These are phyloP conservation scores for Drosophila aff. DNA, from an alignment of 1,140 invertebrate species.

Conservation along the genomic window DNA sequence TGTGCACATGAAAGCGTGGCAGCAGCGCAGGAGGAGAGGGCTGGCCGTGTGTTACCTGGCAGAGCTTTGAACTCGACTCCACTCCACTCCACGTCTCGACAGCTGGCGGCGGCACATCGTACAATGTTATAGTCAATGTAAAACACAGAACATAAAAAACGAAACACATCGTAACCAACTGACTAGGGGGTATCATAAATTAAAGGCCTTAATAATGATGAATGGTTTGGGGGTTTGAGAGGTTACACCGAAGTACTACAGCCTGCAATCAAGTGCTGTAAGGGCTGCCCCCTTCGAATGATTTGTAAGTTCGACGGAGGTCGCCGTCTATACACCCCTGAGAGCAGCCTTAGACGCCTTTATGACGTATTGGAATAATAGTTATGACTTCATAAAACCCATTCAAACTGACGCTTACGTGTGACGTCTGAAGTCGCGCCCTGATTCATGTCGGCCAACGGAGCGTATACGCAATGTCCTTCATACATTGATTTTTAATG, in stretches of 20 bases:
- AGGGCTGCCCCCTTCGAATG: constrained; percentile 27
- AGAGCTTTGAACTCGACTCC: constrained; percentile 68
- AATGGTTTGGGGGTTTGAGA: constrained; percentile 39
- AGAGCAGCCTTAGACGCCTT: constrained; percentile 15
- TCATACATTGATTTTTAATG: neutral
- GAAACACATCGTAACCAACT: constrained; percentile 58
- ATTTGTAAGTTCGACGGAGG: constrained; percentile 27
- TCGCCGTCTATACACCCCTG: constrained; percentile 2
- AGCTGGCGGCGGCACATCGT: constrained; percentile 66
- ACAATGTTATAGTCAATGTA: constrained; percentile 78
- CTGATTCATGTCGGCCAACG: constrained; percentile 1
- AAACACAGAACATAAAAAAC: constrained; percentile 74
- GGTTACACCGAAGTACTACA: constrained; percentile 1
- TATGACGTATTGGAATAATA: constrained; percentile 43
- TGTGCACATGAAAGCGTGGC: constrained; percentile 49
- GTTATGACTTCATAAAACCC: constrained; percentile 35
- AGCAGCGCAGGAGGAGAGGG: neutral
- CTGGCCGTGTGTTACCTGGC: constrained; percentile 23
- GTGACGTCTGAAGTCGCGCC: constrained; percentile 13
- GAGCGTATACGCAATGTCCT: constrained; percentile 32
- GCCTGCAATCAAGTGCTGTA: constrained; percentile 39
- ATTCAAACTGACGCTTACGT: constrained; percentile 6
- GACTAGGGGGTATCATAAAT: constrained; percentile 71
- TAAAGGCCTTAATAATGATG: constrained; percentile 80
- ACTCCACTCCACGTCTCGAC: constrained; percentile 26